These are phyloP conservation scores for Spilosoma lubricipeda DNA, from an alignment of 2,888 invertebrate species.

Conservation along the genomic window DNA sequence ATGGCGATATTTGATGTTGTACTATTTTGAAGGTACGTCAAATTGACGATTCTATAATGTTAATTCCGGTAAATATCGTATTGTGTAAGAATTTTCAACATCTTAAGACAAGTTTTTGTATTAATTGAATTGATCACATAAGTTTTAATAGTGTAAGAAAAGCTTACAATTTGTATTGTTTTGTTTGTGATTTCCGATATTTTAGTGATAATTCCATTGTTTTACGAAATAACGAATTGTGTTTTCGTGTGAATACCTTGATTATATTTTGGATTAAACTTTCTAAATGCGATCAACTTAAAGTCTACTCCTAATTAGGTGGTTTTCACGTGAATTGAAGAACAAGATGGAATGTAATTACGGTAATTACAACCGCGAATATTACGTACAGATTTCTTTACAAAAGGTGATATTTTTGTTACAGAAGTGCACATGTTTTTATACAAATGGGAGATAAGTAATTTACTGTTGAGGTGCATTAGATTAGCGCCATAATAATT, in stretches of 20 bases:
- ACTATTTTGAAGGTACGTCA: conserved; percentile 87
- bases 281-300: conserved; percentile 33
- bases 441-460: conserved; percentile 85
- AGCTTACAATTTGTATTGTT: conserved; percentile 82
- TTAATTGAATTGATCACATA: conserved; percentile 55
- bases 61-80: conserved; percentile 80
- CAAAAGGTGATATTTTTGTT: conserved; percentile 68
- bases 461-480: conserved; percentile 76
- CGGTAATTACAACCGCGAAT: conserved; percentile 78
- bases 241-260: conserved; percentile 53
- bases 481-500: conserved; percentile 83
- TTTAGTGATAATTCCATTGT: conserved; percentile 79
- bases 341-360: conserved; percentile 79
- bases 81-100: conserved; percentile 63
- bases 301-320: conserved; percentile 48
- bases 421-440: conserved; percentile 82
- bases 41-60: conserved; percentile 84
- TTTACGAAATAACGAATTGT: conserved; percentile 61
- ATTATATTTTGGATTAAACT: conserved; percentile 47
- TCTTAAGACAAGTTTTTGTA: conserved; percentile 53
- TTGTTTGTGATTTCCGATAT: conserved; percentile 85
- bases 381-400: conserved; percentile 56
- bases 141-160: conserved; percentile 72
- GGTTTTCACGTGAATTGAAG: conserved; percentile 64
- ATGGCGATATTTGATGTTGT: conserved; percentile 88